Evolutionary conservation across 1,140 invertebrate genomes (phyloP).

Genomic region (Macrotrachela quadricornifera): DNA sequence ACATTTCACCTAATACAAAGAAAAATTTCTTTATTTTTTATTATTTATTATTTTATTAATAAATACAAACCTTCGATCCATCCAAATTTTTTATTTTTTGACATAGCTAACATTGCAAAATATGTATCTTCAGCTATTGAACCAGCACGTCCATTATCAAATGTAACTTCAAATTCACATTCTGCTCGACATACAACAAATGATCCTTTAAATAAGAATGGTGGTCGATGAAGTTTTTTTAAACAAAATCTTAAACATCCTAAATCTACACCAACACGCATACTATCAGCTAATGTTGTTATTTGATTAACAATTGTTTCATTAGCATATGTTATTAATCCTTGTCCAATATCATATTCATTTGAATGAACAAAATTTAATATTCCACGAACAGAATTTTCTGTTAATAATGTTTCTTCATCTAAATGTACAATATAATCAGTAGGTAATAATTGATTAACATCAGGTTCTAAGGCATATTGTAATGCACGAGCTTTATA

Average conservation of each 20-base stretch:
- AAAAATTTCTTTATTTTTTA: no score
- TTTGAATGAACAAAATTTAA: slow-evolving; percentile 85
- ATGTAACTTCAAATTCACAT: slow-evolving; percentile 68
- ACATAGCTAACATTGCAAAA: slow-evolving; percentile 67
- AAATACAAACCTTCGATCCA: slow-evolving; percentile 15
- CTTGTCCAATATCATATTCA: slow-evolving; percentile 86
- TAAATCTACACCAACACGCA: slow-evolving; percentile 70
- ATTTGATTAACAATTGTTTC: slow-evolving; percentile 85
- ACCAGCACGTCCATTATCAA: slow-evolving; percentile 79
- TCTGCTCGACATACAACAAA: slow-evolving; percentile 45
- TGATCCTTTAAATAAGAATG: slow-evolving; percentile 74
- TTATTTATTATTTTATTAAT: no score
- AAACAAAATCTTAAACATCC: slow-evolving; percentile 81
- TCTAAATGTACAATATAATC: slow-evolving; percentile 96
- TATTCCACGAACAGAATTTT: slow-evolving; percentile 63
- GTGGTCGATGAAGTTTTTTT: slow-evolving; percentile 69
- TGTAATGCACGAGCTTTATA: slow-evolving; percentile 87
- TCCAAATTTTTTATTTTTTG: slow-evolving; percentile 31
- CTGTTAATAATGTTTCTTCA: slow-evolving; percentile 82
- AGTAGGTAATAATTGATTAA: slow-evolving; percentile 57
- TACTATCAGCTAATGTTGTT: slow-evolving; percentile 82
- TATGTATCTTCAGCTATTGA: slow-evolving; percentile 92
- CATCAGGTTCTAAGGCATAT: slow-evolving; percentile 73
- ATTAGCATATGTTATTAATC: slow-evolving; percentile 88
- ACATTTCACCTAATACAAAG: slow-evolving; percentile 51